These are phyloP conservation scores for Myotis planiceps DNA, from an alignment of 2,797 vertebrate species.

Conservation along the genomic window DNA sequence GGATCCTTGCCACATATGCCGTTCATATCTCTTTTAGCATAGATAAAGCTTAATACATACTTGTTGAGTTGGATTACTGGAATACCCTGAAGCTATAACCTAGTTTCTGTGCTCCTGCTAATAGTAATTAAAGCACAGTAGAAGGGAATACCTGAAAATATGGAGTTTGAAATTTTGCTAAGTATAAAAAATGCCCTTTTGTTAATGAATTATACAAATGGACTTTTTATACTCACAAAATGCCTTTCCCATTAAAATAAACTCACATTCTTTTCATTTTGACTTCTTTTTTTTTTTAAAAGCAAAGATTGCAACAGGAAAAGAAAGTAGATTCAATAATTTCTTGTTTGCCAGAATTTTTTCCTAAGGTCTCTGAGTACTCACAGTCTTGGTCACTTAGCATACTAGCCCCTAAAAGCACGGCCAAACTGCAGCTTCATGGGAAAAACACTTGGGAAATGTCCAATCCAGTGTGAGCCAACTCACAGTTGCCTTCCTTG, in stretches of 20 bases:
- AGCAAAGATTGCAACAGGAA: constrained; percentile 58
- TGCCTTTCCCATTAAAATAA: constrained; percentile 68
- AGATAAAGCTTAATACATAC: neutral
- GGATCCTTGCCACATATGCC: neutral
- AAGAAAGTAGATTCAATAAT: constrained; percentile 75
- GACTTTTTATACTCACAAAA: constrained; percentile 37
- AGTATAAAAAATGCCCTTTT: constrained; percentile 19
- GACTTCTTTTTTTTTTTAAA: neutral
- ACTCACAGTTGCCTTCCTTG: constrained; percentile 65
- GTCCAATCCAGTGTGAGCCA: constrained; percentile 53
- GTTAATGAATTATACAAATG: constrained; percentile 38
- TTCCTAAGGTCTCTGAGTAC: constrained; percentile 27
- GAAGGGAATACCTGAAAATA: neutral
- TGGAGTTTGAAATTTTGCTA: constrained; percentile 42
- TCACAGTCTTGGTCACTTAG: neutral
- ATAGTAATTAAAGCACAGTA: constrained; percentile 41
- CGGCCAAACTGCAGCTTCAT: constrained; percentile 60
- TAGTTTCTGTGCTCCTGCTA: neutral
- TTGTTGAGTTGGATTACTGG: neutral
- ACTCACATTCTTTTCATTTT: constrained; percentile 59
- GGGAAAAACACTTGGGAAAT: constrained; percentile 68
- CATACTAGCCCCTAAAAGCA: neutral
- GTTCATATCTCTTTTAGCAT: neutral
- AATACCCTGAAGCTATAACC: neutral
- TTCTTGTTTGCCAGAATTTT: constrained; percentile 60